Conservation (phyloP, 2,113 vertebrate species). For the Gymnorhina tibicen region DNA sequence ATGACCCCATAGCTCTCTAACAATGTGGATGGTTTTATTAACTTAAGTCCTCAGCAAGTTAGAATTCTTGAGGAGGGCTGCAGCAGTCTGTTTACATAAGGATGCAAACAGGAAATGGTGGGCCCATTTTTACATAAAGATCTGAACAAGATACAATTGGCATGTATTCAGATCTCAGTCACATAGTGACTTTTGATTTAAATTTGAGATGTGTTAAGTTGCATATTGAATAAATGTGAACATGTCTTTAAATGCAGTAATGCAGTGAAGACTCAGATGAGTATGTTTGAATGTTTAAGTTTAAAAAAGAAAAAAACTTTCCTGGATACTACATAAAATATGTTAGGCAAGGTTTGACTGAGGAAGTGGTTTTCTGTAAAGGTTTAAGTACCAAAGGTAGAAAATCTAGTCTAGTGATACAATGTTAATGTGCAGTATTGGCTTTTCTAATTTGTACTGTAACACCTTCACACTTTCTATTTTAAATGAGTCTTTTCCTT, state of each 20-base stretch:
- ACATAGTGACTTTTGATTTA: conserved; percentile 28
- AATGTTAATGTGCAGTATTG: conserved; percentile 74
- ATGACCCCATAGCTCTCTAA: conserved; percentile 37
- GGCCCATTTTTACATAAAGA: conserved; percentile 33
- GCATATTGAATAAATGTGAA: conserved; percentile 37
- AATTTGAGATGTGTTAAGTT: conserved; percentile 44
- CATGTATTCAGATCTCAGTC: conserved; percentile 19
- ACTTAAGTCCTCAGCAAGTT: background rate
- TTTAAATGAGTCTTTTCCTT: conserved; percentile 73
- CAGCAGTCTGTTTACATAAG: background rate
- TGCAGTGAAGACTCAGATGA: conserved; percentile 17
- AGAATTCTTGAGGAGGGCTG: background rate
- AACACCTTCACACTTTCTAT: conserved; percentile 73
- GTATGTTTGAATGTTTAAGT: conserved; percentile 54
- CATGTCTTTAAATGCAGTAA: background rate
- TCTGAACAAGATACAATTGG: conserved; percentile 42
- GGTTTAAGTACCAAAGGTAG: conserved; percentile 82
- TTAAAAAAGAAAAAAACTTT: background rate
- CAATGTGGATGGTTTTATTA: conserved; percentile 18
- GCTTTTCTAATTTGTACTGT: conserved; percentile 81
- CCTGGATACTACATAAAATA: conserved; percentile 15
- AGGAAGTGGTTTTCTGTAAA: conserved; percentile 67
- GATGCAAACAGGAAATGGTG: background rate
- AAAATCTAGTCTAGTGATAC: conserved; percentile 73
- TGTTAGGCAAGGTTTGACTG: conserved; percentile 48